A percentile compares a stretch with the other conserved stretches of the same genome.
Conservation (phyloP, 2,888 invertebrate species). For the Agriopis aurantiaria region DNA sequence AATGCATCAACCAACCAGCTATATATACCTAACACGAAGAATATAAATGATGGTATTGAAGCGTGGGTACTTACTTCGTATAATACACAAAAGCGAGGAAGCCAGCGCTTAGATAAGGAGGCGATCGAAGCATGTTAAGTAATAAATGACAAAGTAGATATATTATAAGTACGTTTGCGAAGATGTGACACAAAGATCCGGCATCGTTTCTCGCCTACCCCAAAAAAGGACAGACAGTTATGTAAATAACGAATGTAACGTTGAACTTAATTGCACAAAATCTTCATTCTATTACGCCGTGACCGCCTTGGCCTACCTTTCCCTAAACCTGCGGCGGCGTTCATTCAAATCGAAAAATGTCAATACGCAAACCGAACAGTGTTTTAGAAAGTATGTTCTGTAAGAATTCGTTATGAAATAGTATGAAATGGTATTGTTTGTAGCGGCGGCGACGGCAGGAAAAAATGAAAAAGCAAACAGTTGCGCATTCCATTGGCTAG, state of each 20-base stretch:
- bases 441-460: constrained; percentile 61
- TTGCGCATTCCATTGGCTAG: constrained; percentile 84
- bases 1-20: constrained; percentile 30
- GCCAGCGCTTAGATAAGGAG: background rate
- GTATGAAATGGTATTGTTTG: constrained; percentile 83
- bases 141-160: background rate
- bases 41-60: constrained; percentile 19
- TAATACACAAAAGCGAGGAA: constrained; percentile 3
- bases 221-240: constrained; percentile 25
- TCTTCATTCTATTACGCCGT: constrained; percentile 43
- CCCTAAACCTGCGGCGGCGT: constrained; percentile 48
- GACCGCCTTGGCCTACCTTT: constrained; percentile 50
- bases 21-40: constrained; percentile 4
- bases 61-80: constrained; percentile 1
- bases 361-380: constrained; percentile 55
- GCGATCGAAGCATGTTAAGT: background rate
- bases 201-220: constrained; percentile 14
- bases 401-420: constrained; percentile 82
- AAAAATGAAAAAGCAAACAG: constrained; percentile 83
- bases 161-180: too few species aligned
- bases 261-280: constrained; percentile 40
- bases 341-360: constrained; percentile 46
- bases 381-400: constrained; percentile 71
- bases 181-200: background rate
- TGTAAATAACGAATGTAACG: constrained; percentile 28